Percentiles rank a stretch among this genome's conserved stretches.
These are phyloP conservation scores for Onthophagus taurus DNA, from an alignment of 1,140 invertebrate species.

Conservation along the genomic window DNA sequence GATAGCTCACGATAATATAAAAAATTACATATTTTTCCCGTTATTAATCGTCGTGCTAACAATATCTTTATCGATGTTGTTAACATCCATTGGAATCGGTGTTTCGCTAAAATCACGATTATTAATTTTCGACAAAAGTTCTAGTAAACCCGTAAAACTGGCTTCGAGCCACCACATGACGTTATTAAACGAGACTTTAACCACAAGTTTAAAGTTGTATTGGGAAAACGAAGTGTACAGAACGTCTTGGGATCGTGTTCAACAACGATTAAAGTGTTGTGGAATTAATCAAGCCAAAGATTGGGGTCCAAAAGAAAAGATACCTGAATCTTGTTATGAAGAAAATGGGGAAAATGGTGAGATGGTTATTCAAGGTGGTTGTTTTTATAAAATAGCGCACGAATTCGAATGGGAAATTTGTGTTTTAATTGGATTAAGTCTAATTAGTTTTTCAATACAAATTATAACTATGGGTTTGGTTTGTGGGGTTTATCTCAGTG, in stretches of 20 bases:
- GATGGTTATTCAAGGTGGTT: neutral
- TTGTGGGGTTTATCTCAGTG: conserved; percentile 2
- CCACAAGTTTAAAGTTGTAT: neutral
- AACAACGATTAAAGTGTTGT: conserved; percentile 9
- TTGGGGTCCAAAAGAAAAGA: neutral
- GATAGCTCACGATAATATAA: conserved; percentile 7
- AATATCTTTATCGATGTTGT: conserved; percentile 7
- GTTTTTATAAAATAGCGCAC: conserved; percentile 4
- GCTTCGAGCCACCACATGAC: neutral
- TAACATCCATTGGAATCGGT: conserved; percentile 4
- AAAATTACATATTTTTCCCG: conserved; percentile 9
- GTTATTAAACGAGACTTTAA: neutral
- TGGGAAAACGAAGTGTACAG: neutral
- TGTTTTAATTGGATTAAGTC: conserved; percentile 4
- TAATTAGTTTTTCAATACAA: conserved; percentile 5
- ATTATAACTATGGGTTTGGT: conserved; percentile 1
- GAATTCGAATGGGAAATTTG: conserved; percentile 11
- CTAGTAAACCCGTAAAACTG: neutral
- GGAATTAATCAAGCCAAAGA: conserved; percentile 7
- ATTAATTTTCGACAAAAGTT: conserved; percentile 1
- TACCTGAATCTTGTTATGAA: conserved; percentile 4
- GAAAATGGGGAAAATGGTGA: neutral
- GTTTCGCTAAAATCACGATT: conserved; percentile 4
- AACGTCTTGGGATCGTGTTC: conserved; percentile 2
- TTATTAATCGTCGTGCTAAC: conserved; percentile 3